Evolutionary conservation across 1,140 invertebrate species (phyloP).

Genomic region (Euura saliciscinereae): DNA sequence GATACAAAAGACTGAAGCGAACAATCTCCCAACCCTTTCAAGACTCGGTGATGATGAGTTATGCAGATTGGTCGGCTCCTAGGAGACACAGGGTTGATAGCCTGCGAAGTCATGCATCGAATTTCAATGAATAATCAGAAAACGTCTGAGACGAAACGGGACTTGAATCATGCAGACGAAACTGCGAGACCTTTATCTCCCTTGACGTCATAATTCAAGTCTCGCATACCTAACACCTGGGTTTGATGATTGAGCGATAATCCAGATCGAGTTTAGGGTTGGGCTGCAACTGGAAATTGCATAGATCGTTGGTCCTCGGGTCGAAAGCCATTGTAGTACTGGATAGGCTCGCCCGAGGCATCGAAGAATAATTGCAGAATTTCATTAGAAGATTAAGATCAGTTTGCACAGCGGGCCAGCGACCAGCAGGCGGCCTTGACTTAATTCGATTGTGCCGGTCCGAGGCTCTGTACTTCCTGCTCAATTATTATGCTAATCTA

Average conservation of each 20-base stretch:
- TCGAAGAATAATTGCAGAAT: not conserved
- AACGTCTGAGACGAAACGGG: no score
- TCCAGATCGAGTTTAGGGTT: not conserved
- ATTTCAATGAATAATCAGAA: no score
- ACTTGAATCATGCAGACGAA: no score
- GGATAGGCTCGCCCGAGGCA: not conserved
- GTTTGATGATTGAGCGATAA: not conserved
- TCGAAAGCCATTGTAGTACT: not conserved
- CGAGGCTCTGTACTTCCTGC: conserved; percentile 3
- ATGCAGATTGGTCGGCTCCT: no score
- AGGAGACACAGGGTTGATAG: no score
- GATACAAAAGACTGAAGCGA: no score
- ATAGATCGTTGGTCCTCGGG: not conserved
- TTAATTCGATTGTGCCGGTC: not conserved
- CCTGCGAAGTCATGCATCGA: no score
- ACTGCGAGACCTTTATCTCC: no score
- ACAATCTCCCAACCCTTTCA: no score
- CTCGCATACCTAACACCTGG: not conserved
- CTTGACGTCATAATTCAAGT: not conserved
- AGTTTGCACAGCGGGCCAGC: not conserved
- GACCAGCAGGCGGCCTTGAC: conserved; percentile 9
- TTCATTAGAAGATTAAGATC: conserved; percentile 14
- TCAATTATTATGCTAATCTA: conserved; percentile 11
- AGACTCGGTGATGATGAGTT: no score
- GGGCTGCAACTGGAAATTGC: not conserved